Conservation (phyloP, 2,113 vertebrate genomes). For the Pipa parva region DNA sequence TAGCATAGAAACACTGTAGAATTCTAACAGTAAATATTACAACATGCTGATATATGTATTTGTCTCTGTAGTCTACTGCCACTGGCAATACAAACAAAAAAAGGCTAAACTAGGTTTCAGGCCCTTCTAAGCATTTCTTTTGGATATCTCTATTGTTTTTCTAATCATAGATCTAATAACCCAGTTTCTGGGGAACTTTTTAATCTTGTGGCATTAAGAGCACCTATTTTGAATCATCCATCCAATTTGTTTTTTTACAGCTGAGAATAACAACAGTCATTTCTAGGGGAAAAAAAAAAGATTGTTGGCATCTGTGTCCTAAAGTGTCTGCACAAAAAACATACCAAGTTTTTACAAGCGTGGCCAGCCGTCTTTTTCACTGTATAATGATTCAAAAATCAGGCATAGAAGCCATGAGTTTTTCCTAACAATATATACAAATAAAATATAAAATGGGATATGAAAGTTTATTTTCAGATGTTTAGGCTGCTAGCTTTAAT, state of each 20-base stretch:
- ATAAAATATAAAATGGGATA: constrained; percentile 37
- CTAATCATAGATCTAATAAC: neutral
- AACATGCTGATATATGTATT: too few relatives aligned
- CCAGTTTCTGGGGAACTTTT: constrained; percentile 59
- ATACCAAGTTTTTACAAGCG: constrained; percentile 17
- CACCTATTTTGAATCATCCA: constrained; percentile 69
- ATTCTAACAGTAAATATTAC: too few relatives aligned
- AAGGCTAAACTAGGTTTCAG: too few relatives aligned
- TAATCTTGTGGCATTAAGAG: constrained; percentile 64
- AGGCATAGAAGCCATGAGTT: constrained; percentile 5
- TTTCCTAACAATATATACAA: constrained; percentile 20
- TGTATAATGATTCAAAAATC: constrained; percentile 19
- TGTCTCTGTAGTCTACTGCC: too few relatives aligned
- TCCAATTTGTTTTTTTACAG: constrained; percentile 71
- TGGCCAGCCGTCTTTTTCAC: constrained; percentile 18
- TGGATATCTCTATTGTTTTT: neutral
- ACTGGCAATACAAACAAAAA: too few relatives aligned
- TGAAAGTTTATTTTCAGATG: constrained; percentile 24
- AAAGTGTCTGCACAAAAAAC: neutral
- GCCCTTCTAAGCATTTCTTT: neutral
- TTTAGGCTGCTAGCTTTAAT: neutral
- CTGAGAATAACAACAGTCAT: constrained; percentile 63
- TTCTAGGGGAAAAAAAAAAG: constrained; percentile 56
- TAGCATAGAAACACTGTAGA: too few relatives aligned
- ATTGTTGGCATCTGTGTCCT: constrained; percentile 18